phyloP scores from a whole-genome alignment of 2,888 invertebrate genomes.

The Craniophora ligustri region DNA sequence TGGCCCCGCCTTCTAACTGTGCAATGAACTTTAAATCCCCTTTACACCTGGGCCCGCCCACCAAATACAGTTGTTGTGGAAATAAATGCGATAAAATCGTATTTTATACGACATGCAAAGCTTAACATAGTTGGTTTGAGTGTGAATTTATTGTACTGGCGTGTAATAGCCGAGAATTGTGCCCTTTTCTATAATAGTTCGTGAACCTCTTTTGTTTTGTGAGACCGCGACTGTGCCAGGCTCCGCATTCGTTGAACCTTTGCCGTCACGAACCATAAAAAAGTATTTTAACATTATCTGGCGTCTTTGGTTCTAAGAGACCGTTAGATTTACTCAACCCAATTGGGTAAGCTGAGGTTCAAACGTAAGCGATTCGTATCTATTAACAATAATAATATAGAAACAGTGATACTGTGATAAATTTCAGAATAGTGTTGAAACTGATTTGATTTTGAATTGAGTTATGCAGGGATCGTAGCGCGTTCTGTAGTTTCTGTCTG shows the following conservation, averaged over 20 bases:
- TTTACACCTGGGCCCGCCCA: conserved; percentile 82
- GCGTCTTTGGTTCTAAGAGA: conserved; percentile 21
- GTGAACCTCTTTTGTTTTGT: conserved; percentile 40
- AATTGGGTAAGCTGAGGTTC: conserved; percentile 43
- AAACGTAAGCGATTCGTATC: conserved; percentile 22
- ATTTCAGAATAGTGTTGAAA: too few species aligned
- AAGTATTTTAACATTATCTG: conserved; percentile 40
- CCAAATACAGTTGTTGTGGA: conserved; percentile 82
- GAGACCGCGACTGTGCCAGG: conserved; percentile 24
- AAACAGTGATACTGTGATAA: neutral
- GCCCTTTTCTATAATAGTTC: conserved; percentile 41
- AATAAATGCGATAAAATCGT: conserved; percentile 78
- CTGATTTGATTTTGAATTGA: too few species aligned
- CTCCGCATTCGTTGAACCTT: conserved; percentile 40
- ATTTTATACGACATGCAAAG: conserved; percentile 78
- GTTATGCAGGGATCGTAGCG: too few species aligned
- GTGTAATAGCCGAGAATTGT: conserved; percentile 37
- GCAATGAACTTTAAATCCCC: conserved; percentile 86
- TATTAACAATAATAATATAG: neutral
- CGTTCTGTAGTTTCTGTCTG: too few species aligned
- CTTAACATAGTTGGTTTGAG: conserved; percentile 64
- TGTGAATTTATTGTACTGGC: conserved; percentile 65
- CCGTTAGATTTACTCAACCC: conserved; percentile 49
- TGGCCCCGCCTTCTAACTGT: conserved; percentile 80
- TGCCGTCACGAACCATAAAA: conserved; percentile 35